Evolutionary conservation across 2,888 invertebrate genomes (phyloP).

Genomic region (Apodemia zela): DNA sequence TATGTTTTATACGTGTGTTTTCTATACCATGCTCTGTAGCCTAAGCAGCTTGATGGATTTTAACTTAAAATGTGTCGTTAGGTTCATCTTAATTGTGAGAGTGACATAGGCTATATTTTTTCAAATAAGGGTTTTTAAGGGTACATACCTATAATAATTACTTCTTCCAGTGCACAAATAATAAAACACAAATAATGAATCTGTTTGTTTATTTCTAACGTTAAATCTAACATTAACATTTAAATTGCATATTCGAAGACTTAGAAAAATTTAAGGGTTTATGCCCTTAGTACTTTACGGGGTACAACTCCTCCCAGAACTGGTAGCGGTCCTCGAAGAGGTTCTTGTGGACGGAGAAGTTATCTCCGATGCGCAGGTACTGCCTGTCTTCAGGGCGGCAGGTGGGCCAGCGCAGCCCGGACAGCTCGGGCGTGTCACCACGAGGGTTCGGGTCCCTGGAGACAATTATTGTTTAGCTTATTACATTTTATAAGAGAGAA

Average conservation of each 20-base stretch:
- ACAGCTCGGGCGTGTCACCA: conserved; percentile 36
- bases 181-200: not conserved
- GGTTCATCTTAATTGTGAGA: no score
- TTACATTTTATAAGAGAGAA: no score
- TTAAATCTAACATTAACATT: not conserved
- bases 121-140: no score
- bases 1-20: no score
- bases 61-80: no score
- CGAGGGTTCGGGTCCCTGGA: conserved; percentile 47
- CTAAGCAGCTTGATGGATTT: no score
- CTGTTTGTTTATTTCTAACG: not conserved
- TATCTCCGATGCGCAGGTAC: conserved; percentile 41
- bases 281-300: conserved; percentile 31
- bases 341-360: conserved; percentile 38
- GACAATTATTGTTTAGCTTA: not conserved
- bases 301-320: conserved; percentile 55
- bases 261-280: not conserved
- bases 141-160: no score
- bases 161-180: not conserved
- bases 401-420: conserved; percentile 43
- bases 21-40: no score
- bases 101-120: no score
- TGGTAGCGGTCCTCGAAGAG: conserved; percentile 43
- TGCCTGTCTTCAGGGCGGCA: conserved; percentile 33
- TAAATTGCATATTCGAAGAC: not conserved